These are phyloP conservation scores for Brachionus paranguensis DNA, from an alignment of 1,140 invertebrate species.

Conservation along the genomic window DNA sequence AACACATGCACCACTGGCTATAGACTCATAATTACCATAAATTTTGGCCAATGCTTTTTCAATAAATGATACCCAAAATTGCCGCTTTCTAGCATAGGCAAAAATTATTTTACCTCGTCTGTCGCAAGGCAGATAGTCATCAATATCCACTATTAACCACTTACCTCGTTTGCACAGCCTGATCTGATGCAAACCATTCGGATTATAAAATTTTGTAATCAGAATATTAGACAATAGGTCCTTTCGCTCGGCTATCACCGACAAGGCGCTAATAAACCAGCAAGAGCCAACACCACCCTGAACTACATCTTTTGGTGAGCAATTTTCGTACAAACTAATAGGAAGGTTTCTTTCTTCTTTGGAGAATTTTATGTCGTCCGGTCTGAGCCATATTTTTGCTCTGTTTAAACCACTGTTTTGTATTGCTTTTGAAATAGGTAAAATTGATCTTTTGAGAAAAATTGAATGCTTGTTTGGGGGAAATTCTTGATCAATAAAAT, in stretches of 20 bases:
- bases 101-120: constrained; percentile 45
- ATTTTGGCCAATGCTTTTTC: constrained; percentile 97
- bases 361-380: neutral
- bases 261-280: constrained; percentile 63
- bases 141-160: constrained; percentile 89
- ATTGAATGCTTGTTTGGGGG: constrained; percentile 23
- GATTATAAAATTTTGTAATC: constrained; percentile 75
- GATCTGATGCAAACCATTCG: constrained; percentile 80
- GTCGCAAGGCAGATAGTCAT: constrained; percentile 91
- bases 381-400: constrained; percentile 20
- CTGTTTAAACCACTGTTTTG: neutral
- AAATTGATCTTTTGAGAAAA: neutral
- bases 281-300: constrained; percentile 40
- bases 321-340: constrained; percentile 15
- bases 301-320: neutral
- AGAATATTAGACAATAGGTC: constrained; percentile 85
- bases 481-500: constrained; percentile 36
- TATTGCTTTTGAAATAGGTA: neutral
- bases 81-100: constrained; percentile 84
- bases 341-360: neutral
- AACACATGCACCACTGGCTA: constrained; percentile 86
- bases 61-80: constrained; percentile 94
- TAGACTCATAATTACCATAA: constrained; percentile 85
- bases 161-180: constrained; percentile 81
- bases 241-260: constrained; percentile 86